Conservation (phyloP, 2,797 vertebrate genomes). For the Leuciscus waleckii region DNA sequence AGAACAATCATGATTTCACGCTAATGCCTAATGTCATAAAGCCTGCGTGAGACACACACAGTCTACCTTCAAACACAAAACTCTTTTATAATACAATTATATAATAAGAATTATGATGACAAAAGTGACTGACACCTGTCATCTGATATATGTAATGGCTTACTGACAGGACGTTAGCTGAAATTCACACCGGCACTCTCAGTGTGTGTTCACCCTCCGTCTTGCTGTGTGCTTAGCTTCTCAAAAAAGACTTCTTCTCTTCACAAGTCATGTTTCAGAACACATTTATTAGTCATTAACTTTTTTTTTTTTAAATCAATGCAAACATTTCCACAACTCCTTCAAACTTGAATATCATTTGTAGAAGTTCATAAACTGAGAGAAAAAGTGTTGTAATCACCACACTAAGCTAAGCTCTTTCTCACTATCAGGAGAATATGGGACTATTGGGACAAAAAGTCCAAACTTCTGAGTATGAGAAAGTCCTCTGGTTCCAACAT, state of each 20-base stretch:
- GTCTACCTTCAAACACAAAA: background rate
- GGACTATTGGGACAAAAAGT: conserved; percentile 14
- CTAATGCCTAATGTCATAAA: conserved; percentile 46
- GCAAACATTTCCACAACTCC: background rate
- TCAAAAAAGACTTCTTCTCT: conserved; percentile 35
- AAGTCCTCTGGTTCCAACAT: conserved; percentile 35
- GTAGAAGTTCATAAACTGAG: background rate
- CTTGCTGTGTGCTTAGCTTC: conserved; percentile 53
- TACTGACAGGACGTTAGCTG: conserved; percentile 55
- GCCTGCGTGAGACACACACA: conserved; percentile 36
- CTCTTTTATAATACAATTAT: background rate
- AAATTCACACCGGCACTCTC: conserved; percentile 37
- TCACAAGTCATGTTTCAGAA: conserved; percentile 7
- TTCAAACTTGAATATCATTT: background rate
- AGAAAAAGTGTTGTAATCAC: conserved; percentile 26
- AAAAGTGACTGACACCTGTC: background rate
- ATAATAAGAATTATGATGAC: background rate
- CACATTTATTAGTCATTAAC: background rate
- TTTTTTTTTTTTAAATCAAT: background rate
- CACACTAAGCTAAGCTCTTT: conserved; percentile 22
- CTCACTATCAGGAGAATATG: conserved; percentile 42
- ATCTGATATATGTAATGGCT: conserved; percentile 48
- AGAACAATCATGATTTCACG: conserved; percentile 45
- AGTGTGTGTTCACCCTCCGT: conserved; percentile 42
- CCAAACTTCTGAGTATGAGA: conserved; percentile 42